Evolutionary conservation across 2,888 invertebrate species (phyloP), one percentile per base, ranked within the genome.

Genomic region (Rotaria magnacalcarata): DNA sequence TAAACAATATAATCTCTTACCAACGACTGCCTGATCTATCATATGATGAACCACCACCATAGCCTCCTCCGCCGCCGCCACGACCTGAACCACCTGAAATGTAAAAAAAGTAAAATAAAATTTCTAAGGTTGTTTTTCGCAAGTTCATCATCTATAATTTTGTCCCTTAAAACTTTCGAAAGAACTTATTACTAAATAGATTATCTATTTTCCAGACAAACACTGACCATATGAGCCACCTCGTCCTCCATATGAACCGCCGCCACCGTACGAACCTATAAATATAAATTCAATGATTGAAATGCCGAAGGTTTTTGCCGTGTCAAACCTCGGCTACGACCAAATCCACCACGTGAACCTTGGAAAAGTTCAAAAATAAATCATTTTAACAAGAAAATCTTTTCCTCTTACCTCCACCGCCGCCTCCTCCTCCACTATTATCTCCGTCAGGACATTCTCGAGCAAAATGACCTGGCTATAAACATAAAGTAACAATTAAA

Each of bases 401-500:
- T 3, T 54, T 19, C 5, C 21, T 19, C 3, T 21, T 54, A 54
- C 43, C 43, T 21, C 74, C 6, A 10, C 74, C 74, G 19, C 74
- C 74, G 8, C 74, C 74, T 2, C 74, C 74, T 21, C 74, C 41
- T 8, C 34, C 21, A 34, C 75, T 24, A 47, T 47, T 47, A 47
- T 47, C 80, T 16, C 80, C 80, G n/a, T 47, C 80, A 14, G 80
- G 43, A 80, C 80, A 80, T 47, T 80, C 80, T n/a, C 47, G 43
- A n/a, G 80, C 80, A 80, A 43, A 47, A 80, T 80, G 80, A 47
- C 80, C 80, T 11, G 80, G 80, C 80, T 80, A 80, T 19, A 80
- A 47, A 80, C 24, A 43, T 8, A 19, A 2, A n/a, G 11, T 24
- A 8, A 11, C 2, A 21, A 47, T 43, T 21, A 19, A 74, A 47